Evolutionary conservation across 2,797 vertebrate species (phyloP).

Genomic region (Pogonophryne albipinna): DNA sequence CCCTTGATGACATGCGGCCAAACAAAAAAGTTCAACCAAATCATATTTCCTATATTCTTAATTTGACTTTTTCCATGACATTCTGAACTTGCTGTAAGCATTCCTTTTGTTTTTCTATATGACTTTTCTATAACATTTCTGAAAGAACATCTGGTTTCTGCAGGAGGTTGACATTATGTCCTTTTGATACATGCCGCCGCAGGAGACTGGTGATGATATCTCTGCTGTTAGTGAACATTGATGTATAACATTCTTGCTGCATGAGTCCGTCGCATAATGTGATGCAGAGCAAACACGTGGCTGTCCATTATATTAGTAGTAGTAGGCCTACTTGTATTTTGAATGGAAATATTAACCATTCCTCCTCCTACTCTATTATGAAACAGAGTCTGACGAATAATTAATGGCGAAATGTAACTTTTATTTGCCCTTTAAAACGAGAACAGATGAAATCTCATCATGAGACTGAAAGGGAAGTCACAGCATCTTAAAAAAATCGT

Average conservation of each 20-base stretch:
- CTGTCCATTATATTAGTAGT: not conserved
- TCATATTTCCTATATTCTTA: not conserved
- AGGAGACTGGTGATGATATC: slow-evolving; percentile 45
- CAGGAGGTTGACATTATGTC: slow-evolving; percentile 24
- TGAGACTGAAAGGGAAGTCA: not conserved
- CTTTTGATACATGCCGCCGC: slow-evolving; percentile 20
- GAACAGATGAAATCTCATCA: not conserved
- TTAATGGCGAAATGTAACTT: not conserved
- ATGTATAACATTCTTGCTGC: slow-evolving; percentile 41
- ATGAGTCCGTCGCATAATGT: not conserved
- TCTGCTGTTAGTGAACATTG: slow-evolving; percentile 22
- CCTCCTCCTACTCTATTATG: not conserved
- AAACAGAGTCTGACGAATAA: too few species aligned
- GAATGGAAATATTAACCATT: not conserved
- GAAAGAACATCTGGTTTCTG: slow-evolving; percentile 51
- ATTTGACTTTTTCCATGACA: not conserved
- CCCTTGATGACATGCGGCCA: not conserved
- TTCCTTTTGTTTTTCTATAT: not conserved
- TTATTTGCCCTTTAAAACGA: not conserved
- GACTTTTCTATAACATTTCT: slow-evolving; percentile 9
- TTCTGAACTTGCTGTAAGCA: not conserved
- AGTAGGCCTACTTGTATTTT: not conserved
- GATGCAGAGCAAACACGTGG: not conserved
- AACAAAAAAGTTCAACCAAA: too few species aligned
- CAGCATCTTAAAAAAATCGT: not conserved